Conservation (phyloP, 1,140 invertebrate species). For the Pseudomyrmex flavicornis region DNA sequence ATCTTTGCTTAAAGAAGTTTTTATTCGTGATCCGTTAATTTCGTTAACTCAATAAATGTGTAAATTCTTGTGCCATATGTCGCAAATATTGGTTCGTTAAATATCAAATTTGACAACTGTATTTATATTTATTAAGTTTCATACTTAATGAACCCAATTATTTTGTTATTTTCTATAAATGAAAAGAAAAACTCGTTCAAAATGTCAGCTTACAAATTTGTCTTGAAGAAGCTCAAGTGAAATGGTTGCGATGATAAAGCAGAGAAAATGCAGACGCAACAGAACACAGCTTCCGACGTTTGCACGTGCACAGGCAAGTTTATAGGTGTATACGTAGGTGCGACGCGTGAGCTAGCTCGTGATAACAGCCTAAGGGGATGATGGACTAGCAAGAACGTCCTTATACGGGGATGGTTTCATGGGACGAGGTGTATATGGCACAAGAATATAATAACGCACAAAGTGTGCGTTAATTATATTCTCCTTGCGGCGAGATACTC, state of each 20-base stretch:
- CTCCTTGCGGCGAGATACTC: conserved; percentile 61
- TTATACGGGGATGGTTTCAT: conserved; percentile 32
- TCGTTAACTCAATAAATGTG: not conserved
- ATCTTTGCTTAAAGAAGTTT: not conserved
- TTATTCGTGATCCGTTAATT: not conserved
- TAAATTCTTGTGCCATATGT: not conserved
- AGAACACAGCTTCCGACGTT: conserved; percentile 9
- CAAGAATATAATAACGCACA: too few relatives aligned
- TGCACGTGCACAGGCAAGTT: not conserved
- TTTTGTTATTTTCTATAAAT: too few relatives aligned
- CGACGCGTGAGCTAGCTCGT: conserved; percentile 6
- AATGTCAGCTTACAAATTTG: not conserved
- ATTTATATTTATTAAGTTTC: too few relatives aligned
- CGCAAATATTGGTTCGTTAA: not conserved
- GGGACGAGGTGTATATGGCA: not conserved
- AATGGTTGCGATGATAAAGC: not conserved
- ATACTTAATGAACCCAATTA: too few relatives aligned
- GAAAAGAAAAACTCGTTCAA: not conserved
- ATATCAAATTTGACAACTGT: not conserved
- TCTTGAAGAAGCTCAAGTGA: not conserved
- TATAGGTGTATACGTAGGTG: conserved; percentile 18
- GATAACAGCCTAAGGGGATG: conserved; percentile 2
- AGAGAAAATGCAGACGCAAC: not conserved
- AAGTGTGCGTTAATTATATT: conserved; percentile 72
- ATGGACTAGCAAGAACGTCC: not conserved